Evolutionary conservation across 2,888 invertebrate genomes (phyloP).

Genomic region (Yponomeuta cagnagella): DNA sequence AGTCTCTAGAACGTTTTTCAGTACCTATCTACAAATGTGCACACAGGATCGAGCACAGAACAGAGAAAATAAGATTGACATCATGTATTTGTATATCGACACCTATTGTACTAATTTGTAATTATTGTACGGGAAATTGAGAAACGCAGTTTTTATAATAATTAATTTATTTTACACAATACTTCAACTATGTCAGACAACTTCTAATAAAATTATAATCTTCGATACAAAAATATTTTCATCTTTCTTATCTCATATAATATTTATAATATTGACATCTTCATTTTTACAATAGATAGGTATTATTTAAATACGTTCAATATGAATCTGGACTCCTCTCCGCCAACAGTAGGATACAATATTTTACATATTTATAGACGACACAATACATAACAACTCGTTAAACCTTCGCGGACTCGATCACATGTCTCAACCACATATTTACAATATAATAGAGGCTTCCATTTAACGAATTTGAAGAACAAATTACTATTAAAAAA

Average conservation of each 20-base stretch:
- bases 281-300: slow-evolving; percentile 51
- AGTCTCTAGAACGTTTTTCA: no score
- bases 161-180: slow-evolving; percentile 69
- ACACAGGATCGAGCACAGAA: no score
- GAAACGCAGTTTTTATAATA: background rate
- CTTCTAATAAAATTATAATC: slow-evolving; percentile 59
- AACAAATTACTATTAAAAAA: slow-evolving; percentile 37
- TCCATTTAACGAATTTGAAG: slow-evolving; percentile 39
- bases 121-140: background rate
- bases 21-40: no score
- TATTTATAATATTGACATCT: slow-evolving; percentile 59
- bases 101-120: no score
- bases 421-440: slow-evolving; percentile 46
- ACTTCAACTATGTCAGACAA: slow-evolving; percentile 63
- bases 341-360: slow-evolving; percentile 20
- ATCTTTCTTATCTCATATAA: slow-evolving; percentile 55
- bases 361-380: slow-evolving; percentile 27
- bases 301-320: slow-evolving; percentile 16
- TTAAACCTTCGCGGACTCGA: slow-evolving; percentile 18
- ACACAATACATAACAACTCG: slow-evolving; percentile 4
- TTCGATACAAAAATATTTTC: slow-evolving; percentile 73
- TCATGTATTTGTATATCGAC: no score
- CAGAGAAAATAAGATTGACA: no score
- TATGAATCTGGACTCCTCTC: background rate
- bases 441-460: slow-evolving; percentile 47